Base-by-base conservation (phyloP, 2,113 vertebrate species). In the Hydropotes inermis region DNA sequence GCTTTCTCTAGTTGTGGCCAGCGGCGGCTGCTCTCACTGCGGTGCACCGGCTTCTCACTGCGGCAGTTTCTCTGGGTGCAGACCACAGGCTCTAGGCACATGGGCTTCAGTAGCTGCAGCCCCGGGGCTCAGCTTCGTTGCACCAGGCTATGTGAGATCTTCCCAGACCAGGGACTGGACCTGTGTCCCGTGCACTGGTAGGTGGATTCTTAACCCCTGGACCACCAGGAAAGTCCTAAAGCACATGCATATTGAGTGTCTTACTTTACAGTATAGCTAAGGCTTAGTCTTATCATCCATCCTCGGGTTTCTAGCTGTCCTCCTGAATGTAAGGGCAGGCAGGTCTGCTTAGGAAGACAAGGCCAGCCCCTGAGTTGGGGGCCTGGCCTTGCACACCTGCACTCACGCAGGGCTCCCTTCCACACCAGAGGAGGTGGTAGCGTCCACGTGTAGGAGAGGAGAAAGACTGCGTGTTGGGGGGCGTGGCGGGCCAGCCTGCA, bases 161-260 rank as follows among this genome's bases (percentile, higher is more conserved):
- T 15, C 70, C 23, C 70, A 27, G 39, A 76, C 39, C 39, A 76
- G 70, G 23, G 39, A 13, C 36, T 43, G 2, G 23, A 43, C 70
- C 70, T 0, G 0, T 25, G 12, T 27, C 70, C 39, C 3, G 0
- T 27, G 70, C 39, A 1, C 23, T 27, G 70, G 39, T 25, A 76
- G 39, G 12, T 76, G 70, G 39, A 27, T 27, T 76, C 70, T 43
- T 43, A 76, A 27, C 39, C 70, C 27, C 3, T 27, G 39, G 36
- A 15, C 39, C 70, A 43, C 70, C 1, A 7, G 70, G 39, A 27
- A 43, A 27, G 23, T 27, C 70, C 70, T 27, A 27, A 43, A 43
- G 30, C 39, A 0, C n/a, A 3, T 39, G 67, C 1, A 6, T 70
- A 13, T 70, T 13, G 67, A 70, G 19, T 39, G 17, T 86, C 70